Evolutionary conservation across 2,888 invertebrate genomes (phyloP).

Genomic region (Pomacea canaliculata): DNA sequence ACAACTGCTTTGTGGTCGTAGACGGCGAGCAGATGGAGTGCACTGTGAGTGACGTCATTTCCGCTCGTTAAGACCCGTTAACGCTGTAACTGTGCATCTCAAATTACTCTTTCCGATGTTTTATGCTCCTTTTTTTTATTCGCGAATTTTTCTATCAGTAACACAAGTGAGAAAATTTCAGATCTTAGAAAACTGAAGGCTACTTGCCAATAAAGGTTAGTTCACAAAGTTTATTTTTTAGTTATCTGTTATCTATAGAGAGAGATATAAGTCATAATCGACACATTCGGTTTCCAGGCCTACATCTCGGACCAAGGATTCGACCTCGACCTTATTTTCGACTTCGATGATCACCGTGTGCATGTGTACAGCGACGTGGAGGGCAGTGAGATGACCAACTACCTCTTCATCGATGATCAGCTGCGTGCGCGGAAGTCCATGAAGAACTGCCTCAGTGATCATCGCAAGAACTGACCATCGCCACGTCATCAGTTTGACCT

Average conservation of each 20-base stretch:
- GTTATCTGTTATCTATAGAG: too few relatives aligned
- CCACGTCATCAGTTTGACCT: not conserved
- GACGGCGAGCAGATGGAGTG: constrained; percentile 45
- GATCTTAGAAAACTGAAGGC: too few relatives aligned
- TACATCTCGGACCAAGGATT: constrained; percentile 55
- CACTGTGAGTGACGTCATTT: constrained; percentile 30
- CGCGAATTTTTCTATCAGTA: too few relatives aligned
- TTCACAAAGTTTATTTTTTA: too few relatives aligned
- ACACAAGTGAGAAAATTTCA: too few relatives aligned
- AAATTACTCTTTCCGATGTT: too few relatives aligned
- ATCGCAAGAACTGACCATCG: constrained; percentile 6
- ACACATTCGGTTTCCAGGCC: constrained; percentile 37
- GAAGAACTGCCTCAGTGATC: constrained; percentile 14
- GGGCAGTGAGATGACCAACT: constrained; percentile 56
- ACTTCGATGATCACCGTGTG: constrained; percentile 36
- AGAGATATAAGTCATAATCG: too few relatives aligned
- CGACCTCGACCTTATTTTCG: constrained; percentile 56
- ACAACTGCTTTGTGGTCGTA: constrained; percentile 51
- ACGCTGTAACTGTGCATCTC: too few relatives aligned
- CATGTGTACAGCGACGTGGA: constrained; percentile 61
- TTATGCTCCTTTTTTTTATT: too few relatives aligned
- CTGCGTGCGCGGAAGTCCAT: constrained; percentile 39
- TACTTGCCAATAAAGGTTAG: too few relatives aligned
- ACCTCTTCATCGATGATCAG: constrained; percentile 47
- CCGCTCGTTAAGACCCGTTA: too few relatives aligned